These are phyloP conservation scores for Ardeotis arabs DNA, from an alignment of 2,113 vertebrate species.

Conservation along the genomic window DNA sequence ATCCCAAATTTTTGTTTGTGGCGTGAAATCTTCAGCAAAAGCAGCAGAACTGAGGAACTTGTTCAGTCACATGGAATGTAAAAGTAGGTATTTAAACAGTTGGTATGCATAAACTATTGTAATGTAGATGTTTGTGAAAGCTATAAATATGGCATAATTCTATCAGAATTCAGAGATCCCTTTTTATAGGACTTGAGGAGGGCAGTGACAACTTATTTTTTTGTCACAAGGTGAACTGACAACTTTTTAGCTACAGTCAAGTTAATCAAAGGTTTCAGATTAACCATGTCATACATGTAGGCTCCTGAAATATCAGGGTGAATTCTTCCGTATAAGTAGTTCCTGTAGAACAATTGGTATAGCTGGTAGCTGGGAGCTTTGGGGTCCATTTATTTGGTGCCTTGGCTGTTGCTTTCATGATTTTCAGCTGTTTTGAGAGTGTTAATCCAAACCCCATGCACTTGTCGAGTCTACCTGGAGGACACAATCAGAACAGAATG, in stretches of 20 bases:
- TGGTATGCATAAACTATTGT: neutral
- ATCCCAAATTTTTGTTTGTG: constrained; percentile 82
- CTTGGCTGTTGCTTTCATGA: neutral
- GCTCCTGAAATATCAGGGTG: neutral
- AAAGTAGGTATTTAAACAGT: constrained; percentile 78
- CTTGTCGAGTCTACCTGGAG: neutral
- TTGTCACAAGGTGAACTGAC: neutral
- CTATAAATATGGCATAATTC: neutral
- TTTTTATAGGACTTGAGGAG: neutral
- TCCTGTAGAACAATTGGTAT: neutral
- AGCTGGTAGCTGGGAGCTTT: neutral
- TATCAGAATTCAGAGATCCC: neutral
- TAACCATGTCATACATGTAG: neutral
- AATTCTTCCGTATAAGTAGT: neutral
- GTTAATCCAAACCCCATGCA: neutral
- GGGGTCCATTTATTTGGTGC: neutral
- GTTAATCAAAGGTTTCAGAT: neutral
- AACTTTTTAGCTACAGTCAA: neutral
- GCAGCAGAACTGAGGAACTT: constrained; percentile 75
- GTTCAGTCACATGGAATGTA: constrained; percentile 82
- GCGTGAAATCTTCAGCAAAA: constrained; percentile 68
- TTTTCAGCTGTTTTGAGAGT: neutral
- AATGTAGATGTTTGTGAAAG: neutral
- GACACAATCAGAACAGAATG: neutral
- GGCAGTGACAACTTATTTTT: neutral